Base-by-base conservation (phyloP, 2,113 vertebrate species). In the Rhipidura dahli region DNA sequence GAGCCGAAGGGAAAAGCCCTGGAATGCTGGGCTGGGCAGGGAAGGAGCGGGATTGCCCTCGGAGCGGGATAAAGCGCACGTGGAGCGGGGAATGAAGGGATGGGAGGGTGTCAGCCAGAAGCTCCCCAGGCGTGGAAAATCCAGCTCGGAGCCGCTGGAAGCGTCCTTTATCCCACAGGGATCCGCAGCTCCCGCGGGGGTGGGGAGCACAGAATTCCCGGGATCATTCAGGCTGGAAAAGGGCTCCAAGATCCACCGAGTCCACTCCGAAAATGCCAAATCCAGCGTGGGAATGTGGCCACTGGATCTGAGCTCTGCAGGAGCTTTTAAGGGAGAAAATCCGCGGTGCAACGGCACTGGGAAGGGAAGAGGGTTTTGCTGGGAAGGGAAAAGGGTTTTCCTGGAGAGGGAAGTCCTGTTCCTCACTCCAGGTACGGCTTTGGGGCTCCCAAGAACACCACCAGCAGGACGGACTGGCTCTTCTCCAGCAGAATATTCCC, bases 341-440 rank as follows among this genome's bases (percentile, higher is more conserved):
- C 35, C 61, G 56, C 27, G 4, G n/a, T 2, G 5, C 5, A 2
- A 23, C 0, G 0, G 50, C 13, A 27, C 8, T 9, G 49, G 64
- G 18, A 39, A 39, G 35, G 28, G 17, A 22, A 14, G 9, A 28
- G 37, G 37, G 1, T 16, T 63, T 30, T 40, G 3, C 17, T 30
- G 40, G 54, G 4, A 56, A 59, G 56, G 14, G 14, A n/a, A 12
- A 2, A 33, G 53, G 12, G 18, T 33, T 56, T 50, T 50, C 13
- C n/a, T 30, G 18, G 33, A 2, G 27, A 35, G 15, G 33, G 21
- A 35, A 22, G 2, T 16, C 28, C 37, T 30, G 31, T 3, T 5
- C 45, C 53, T 68, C 9, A 5, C 60, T 31, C 24, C 19, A 3
- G 54, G n/a, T 5, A 4, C 31, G 70, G 16, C 6, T 53, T 17